Evolutionary conservation across 2,113 vertebrate genomes (phyloP), one percentile per base, ranked within the genome.

Genomic region (Anolis carolinensis): DNA sequence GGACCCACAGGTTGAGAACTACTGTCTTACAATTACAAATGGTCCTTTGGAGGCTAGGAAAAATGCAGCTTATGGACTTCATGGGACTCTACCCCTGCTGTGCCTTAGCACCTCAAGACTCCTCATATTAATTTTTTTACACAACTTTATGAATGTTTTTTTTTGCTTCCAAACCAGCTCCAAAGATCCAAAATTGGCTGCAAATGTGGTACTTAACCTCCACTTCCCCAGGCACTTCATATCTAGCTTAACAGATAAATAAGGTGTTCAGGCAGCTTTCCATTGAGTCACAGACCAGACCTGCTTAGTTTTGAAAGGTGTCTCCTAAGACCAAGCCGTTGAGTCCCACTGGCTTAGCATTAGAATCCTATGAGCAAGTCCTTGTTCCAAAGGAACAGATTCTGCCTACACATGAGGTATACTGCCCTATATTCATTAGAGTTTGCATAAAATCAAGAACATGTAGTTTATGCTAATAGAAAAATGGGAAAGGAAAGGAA

Each of bases 381-480:
- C 36, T 48, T 39, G 13, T 44, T 44, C 39, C 14, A 55, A 39
- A 5, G 23, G 84, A 73, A 73, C 27, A 30, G 25, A 32, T 63
- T 48, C 52, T 80, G 52, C 36, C n/a, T 14, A n/a, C 11, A 16
- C 70, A n/a, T 74, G 14, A 68, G 70, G 65, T 11, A 48, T 14
- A 23, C 36, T 32, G 30, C 21, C 68, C 55, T 79, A 63, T 73
- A 62, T 81, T 71, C 78, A 50, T 23, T 76, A 10, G 23, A 36
- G 50, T 52, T 52, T 65, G 52, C 81, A 78, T 48, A 39, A 34
- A 91, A 85, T 90, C 91, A 84, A 92, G 92, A 94, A 86, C 30
- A 52, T 34, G 20, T 16, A 23, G 50, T 81, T 86, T 18, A 65
- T 50, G 65, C 50, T 39, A 2, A 63, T 20, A 48, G 67, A 5